Percentiles rank a stretch among this genome's conserved stretches.
Conservation (phyloP, 2,888 invertebrate genomes). For the Clivina fossor region DNA sequence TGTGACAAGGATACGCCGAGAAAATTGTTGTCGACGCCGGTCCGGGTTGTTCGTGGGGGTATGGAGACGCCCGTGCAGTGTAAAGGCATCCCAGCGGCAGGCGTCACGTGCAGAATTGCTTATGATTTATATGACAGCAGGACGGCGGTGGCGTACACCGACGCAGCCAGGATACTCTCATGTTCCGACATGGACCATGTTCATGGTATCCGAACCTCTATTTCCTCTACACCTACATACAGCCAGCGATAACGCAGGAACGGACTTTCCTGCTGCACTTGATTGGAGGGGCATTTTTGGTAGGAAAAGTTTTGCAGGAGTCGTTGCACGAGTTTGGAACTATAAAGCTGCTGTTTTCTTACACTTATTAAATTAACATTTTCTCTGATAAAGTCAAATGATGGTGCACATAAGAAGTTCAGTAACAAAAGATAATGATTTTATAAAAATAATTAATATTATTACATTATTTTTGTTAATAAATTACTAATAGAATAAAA, state of each 20-base stretch:
- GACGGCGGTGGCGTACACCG: slow-evolving; percentile 13
- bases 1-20: slow-evolving; percentile 5
- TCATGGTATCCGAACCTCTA: background rate
- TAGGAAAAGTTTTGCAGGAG: too few relatives aligned
- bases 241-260: too few relatives aligned
- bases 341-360: too few relatives aligned
- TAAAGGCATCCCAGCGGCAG: background rate
- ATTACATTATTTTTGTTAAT: background rate
- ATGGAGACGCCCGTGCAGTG: background rate
- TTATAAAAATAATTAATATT: background rate
- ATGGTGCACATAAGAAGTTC: too few relatives aligned
- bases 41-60: too few relatives aligned
- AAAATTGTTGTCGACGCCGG: background rate
- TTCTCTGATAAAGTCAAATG: too few relatives aligned
- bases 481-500: too few relatives aligned
- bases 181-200: slow-evolving; percentile 26
- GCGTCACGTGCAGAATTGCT: slow-evolving; percentile 34
- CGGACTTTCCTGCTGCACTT: slow-evolving; percentile 3
- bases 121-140: slow-evolving; percentile 33
- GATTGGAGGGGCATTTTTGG: too few relatives aligned
- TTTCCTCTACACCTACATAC: background rate
- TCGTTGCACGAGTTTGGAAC: too few relatives aligned
- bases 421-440: background rate
- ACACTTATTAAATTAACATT: too few relatives aligned
- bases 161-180: slow-evolving; percentile 7